Base-by-base conservation (phyloP, 1,140 invertebrate genomes). In the Coenobita brevimanus region DNA sequence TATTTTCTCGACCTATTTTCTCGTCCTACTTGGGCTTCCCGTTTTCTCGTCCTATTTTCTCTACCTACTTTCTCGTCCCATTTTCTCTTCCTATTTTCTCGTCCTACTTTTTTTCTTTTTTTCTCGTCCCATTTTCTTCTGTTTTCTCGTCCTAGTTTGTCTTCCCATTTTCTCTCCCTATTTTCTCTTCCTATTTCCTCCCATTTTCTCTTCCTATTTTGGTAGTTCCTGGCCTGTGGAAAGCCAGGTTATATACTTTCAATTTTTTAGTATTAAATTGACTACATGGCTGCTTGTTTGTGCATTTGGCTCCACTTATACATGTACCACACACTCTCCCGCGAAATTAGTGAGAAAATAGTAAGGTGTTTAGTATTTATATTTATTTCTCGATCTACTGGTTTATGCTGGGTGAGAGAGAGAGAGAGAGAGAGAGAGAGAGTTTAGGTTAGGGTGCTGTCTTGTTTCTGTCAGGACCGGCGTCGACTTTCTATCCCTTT, bases 381-480 rank as follows among this genome's bases (percentile, higher is more conserved):
- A n/a, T 57, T n/a, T n/a, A 57, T 13, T 13, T 57, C 54, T 57
- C 13, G 13, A 10, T 57, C n/a, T n/a, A 13, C 10, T 57, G 54
- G 13, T 10, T 57, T 57, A 57, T 13, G 54, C 10, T 57, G 54
- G 54, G n/a, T 57, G 54, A 57, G 67, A 71, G 3, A 71, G 67
- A 71, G 1, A 71, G 67, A 71, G n/a, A 33, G n/a, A 71, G 24
- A 71, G 67, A 71, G 4, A 71, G 67, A 71, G 4, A 71, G 24
- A 27, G 1, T 17, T 30, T 38, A 21, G 21, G n/a, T 17, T 30
- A 30, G 64, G 41, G 24, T n/a, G n/a, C n/a, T n/a, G n/a, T n/a
- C n/a, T n/a, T n/a, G n/a, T n/a, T n/a, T n/a, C n/a, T n/a, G n/a
- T n/a, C n/a, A n/a, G n/a, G n/a, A n/a, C n/a, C n/a, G n/a, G n/a